phyloP scores from a whole-genome alignment of 2,797 vertebrate genomes.

The Halcyon badia region DNA sequence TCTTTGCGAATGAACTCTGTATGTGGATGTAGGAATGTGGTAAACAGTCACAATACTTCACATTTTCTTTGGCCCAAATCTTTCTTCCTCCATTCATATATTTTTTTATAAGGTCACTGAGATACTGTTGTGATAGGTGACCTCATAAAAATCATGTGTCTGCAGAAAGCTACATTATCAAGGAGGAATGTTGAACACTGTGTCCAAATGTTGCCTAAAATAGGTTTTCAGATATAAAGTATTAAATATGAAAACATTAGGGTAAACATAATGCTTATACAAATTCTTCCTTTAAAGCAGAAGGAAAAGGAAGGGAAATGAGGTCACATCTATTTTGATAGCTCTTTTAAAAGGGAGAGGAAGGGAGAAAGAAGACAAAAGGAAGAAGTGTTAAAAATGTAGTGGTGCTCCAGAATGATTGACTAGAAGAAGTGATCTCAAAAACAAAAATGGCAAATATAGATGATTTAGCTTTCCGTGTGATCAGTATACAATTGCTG shows the following conservation, averaged over 20 bases:
- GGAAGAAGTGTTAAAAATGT: not conserved
- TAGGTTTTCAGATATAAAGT: not conserved
- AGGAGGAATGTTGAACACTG: not conserved
- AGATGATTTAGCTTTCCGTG: not conserved
- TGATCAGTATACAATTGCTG: not conserved
- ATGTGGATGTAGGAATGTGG: not conserved
- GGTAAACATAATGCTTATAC: conserved; percentile 3
- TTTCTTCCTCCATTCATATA: not conserved
- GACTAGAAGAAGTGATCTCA: conserved; percentile 8
- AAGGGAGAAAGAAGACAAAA: not conserved
- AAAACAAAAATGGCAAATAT: conserved; percentile 5
- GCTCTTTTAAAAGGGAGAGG: not conserved
- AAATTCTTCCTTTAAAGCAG: conserved; percentile 12
- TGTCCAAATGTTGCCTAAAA: not conserved
- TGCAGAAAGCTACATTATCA: not conserved
- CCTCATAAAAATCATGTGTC: conserved; percentile 9
- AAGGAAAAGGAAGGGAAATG: not conserved
- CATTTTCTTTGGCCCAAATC: not conserved
- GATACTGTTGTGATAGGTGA: not conserved
- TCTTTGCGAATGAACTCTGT: not conserved
- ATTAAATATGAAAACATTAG: not conserved
- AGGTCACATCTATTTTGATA: conserved; percentile 29
- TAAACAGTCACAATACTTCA: not conserved
- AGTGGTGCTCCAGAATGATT: conserved; percentile 21
- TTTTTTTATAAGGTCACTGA: conserved; percentile 25